Percentiles rank a stretch among this genome's conserved stretches.
Conservation (phyloP, 2,113 vertebrate species). For the Grammomys dolichurus region DNA sequence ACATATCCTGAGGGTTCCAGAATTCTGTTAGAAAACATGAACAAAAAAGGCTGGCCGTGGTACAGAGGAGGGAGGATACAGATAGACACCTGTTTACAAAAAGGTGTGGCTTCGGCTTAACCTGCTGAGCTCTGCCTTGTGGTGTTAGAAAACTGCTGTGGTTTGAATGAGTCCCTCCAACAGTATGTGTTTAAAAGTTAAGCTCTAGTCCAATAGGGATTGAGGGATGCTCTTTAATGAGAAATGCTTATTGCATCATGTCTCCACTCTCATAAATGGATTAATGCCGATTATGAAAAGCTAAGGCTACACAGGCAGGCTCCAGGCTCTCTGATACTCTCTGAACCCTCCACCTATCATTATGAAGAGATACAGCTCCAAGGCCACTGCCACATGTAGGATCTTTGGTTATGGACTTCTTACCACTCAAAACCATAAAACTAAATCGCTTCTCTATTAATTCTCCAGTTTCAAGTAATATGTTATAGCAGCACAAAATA, state of each 20-base stretch:
- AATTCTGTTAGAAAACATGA: neutral
- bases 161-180: neutral
- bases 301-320: neutral
- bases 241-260: neutral
- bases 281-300: neutral
- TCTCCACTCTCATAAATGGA: neutral
- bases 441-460: neutral
- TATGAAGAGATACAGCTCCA: no score
- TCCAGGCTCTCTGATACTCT: neutral
- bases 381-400: neutral
- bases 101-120: neutral
- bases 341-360: neutral
- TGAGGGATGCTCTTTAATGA: neutral
- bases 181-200: neutral
- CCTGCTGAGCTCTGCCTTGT: no score
- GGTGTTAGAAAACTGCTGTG: neutral
- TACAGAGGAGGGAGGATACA: rapidly evolving
- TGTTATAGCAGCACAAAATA: neutral
- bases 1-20: neutral
- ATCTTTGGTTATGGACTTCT: neutral
- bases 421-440: neutral
- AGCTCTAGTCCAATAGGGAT: neutral
- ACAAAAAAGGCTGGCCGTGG: neutral
- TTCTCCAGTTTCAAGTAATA: neutral
- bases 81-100: neutral